A percentile compares a stretch with the other conserved stretches of the same genome.
These are phyloP conservation scores for Cyclina sinensis DNA, from an alignment of 1,140 invertebrate species.

Conservation along the genomic window DNA sequence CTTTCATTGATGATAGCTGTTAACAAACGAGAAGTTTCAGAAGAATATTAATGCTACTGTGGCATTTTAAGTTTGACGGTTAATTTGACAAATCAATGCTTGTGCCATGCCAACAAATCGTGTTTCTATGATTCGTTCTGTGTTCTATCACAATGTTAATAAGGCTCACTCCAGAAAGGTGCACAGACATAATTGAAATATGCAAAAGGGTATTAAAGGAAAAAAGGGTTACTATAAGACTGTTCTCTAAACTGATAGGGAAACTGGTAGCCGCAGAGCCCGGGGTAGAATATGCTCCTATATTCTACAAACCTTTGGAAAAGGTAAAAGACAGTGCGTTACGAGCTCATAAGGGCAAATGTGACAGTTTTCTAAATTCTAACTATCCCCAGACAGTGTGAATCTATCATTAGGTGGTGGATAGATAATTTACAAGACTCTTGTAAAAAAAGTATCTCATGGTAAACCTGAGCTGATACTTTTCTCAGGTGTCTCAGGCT, in stretches of 20 bases:
- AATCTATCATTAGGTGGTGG: conserved; percentile 23
- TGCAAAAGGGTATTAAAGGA: not conserved
- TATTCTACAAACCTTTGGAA: conserved; percentile 63
- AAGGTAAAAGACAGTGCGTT: conserved; percentile 33
- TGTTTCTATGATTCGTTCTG: conserved; percentile 11
- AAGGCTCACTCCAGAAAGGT: not conserved
- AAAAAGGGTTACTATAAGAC: not conserved
- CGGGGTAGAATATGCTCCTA: conserved; percentile 50
- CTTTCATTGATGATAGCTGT: conserved; percentile 43
- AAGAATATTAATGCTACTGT: conserved; percentile 5
- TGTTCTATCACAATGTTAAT: conserved; percentile 27
- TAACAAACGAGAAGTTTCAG: not conserved
- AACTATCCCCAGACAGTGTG: not conserved
- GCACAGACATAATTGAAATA: not conserved
- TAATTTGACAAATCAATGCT: conserved; percentile 9
- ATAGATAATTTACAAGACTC: not conserved
- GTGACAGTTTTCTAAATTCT: conserved; percentile 7
- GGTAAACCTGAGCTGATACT: conserved; percentile 14
- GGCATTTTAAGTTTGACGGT: not conserved
- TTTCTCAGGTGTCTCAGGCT: conserved; percentile 14
- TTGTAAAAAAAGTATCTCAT: not conserved
- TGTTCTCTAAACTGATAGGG: conserved; percentile 64
- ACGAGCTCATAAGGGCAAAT: conserved; percentile 34
- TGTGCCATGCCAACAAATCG: not conserved
- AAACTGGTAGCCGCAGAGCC: conserved; percentile 53